Evolutionary conservation across 2,888 invertebrate species (phyloP), one percentile per base, ranked within the genome.

Genomic region (Meandrusa payeni): DNA sequence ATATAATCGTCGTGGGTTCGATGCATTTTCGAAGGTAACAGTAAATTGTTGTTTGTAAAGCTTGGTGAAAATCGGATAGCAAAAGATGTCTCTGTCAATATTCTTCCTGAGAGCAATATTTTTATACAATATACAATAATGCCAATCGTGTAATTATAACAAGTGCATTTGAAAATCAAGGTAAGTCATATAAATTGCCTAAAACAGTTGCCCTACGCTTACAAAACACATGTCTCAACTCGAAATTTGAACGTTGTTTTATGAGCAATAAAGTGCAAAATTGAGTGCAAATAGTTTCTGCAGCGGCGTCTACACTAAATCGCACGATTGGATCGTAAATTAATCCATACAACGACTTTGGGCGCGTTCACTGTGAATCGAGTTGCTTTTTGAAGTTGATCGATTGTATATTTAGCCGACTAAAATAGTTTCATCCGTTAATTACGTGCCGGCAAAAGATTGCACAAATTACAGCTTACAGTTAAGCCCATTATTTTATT

Each of bases 301-400:
- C 43, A 33, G 28, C 37, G 15, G 20, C 19, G 26, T 19, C 32
- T 34, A 50, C 48, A 44, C 39, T 47, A 42, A 50, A 51, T 39
- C 36, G 42, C 22, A 40, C 47, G 48, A 51, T 39, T 45, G 45
- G 34, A 4, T 51, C 51, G 48, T 51, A 51, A 51, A 51, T 51
- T 47, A 44, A 33, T 44, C 40, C 29, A 41, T 33, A 42, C 33
- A 45, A 42, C 40, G 51, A 51, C 48, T 51, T 47, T 38, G 42
- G 40, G 24, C 32, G 42, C 44, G 43, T 40, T 45, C 40, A 11
- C 6, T 36, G 33, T 26, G 34, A 24, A 17, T 28, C 40, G 29
- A 47, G 47, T 45, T 38, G 51, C 42, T 48, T 48, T 45, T 48
- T 49, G 48, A 47, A 49, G 44, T 47, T 41, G 40, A 45, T 43